These are phyloP conservation scores for Rugalucina vietnamica DNA, from an alignment of 2,888 invertebrate genomes.

Conservation along the genomic window DNA sequence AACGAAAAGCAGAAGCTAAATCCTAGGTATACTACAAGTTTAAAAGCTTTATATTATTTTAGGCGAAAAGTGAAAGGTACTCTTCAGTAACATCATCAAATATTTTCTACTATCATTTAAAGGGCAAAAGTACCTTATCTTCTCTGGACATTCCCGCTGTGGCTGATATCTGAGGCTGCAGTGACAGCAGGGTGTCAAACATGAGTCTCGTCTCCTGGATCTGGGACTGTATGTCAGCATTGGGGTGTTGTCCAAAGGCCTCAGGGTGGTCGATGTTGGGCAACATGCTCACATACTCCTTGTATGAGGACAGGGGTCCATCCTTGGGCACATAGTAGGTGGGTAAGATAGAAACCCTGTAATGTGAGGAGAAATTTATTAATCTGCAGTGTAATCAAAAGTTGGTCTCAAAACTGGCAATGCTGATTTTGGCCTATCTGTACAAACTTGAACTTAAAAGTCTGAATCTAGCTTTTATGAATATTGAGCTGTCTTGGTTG, in stretches of 20 bases:
- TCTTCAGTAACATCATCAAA: too few relatives aligned
- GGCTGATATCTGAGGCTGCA: constrained; percentile 88
- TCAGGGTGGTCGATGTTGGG: constrained; percentile 93
- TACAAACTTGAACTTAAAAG: too few relatives aligned
- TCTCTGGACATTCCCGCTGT: constrained; percentile 87
- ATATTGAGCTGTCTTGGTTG: too few relatives aligned
- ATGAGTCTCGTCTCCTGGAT: constrained; percentile 91
- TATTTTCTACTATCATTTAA: too few relatives aligned
- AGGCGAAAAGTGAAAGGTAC: too few relatives aligned
- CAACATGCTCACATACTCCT: constrained; percentile 91
- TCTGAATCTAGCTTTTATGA: too few relatives aligned
- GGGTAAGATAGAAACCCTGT: constrained; percentile 89
- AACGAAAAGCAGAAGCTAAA: too few relatives aligned
- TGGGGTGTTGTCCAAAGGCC: constrained; percentile 95
- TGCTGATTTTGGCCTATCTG: too few relatives aligned
- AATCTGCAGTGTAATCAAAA: too few relatives aligned
- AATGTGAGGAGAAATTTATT: constrained; percentile 49
- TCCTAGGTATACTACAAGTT: too few relatives aligned
- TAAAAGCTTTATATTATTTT: too few relatives aligned
- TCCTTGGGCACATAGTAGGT: constrained; percentile 93
- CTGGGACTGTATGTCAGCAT: constrained; percentile 94
- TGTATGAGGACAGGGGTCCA: constrained; percentile 91
- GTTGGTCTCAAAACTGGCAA: too few relatives aligned
- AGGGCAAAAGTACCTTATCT: constrained; percentile 88
- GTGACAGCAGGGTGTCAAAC: constrained; percentile 91